phyloP scores from a whole-genome alignment of 2,888 invertebrate genomes.

The Ophion obscuratus region DNA sequence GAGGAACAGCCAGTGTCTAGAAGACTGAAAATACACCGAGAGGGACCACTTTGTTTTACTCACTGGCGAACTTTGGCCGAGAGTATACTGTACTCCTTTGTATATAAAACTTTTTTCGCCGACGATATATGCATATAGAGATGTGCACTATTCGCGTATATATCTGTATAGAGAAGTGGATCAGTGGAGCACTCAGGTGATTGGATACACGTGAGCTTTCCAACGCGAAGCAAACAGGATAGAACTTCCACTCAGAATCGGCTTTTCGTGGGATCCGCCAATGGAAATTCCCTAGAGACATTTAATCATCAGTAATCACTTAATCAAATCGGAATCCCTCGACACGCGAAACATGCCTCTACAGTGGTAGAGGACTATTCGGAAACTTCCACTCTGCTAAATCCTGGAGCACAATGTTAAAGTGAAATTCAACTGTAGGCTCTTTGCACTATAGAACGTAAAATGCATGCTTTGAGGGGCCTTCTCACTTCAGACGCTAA shows the following conservation, averaged over 20 bases:
- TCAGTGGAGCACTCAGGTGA: slow-evolving; percentile 67
- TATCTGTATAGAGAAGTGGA: slow-evolving; percentile 17
- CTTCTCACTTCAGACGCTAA: too few species aligned
- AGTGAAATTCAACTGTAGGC: background rate
- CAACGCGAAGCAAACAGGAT: slow-evolving; percentile 33
- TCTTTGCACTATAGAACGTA: background rate
- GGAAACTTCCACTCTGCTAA: background rate
- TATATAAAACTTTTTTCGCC: slow-evolving; percentile 4
- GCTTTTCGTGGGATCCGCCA: slow-evolving; percentile 17
- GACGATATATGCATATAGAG: background rate
- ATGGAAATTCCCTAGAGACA: slow-evolving; percentile 11
- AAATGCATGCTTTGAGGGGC: background rate
- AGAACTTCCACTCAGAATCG: slow-evolving; percentile 24
- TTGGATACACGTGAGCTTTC: slow-evolving; percentile 64
- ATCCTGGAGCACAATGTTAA: background rate
- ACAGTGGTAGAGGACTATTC: background rate
- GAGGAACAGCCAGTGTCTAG: slow-evolving; percentile 9
- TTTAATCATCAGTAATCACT: slow-evolving; percentile 31
- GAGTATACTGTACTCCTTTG: slow-evolving; percentile 18
- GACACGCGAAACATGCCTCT: background rate
- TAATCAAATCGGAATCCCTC: slow-evolving; percentile 5
- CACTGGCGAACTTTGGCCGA: slow-evolving; percentile 48
- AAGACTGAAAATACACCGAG: slow-evolving; percentile 36
- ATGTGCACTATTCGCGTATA: slow-evolving; percentile 1
- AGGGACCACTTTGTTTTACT: slow-evolving; percentile 28